Evolutionary conservation across 2,888 invertebrate genomes (phyloP).

Genomic region (Mycalesis mineus): DNA sequence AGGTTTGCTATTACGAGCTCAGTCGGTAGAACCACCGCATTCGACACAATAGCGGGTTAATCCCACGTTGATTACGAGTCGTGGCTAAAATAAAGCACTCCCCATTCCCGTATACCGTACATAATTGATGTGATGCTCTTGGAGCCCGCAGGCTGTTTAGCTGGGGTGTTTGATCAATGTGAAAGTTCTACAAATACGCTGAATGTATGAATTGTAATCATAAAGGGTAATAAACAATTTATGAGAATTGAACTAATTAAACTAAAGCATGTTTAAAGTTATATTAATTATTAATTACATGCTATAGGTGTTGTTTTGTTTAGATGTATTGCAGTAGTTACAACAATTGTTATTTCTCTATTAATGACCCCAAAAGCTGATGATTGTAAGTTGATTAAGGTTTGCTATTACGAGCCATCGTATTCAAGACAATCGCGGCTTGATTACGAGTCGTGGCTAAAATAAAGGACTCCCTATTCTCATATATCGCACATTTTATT

Average conservation of each 20-base stretch:
- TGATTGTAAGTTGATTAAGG: neutral
- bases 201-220: too few species aligned
- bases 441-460: slow-evolving; percentile 31
- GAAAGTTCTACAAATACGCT: too few species aligned
- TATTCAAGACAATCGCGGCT: slow-evolving; percentile 11
- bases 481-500: slow-evolving; percentile 46
- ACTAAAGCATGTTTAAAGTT: too few species aligned
- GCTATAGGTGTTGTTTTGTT: too few species aligned
- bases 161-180: neutral
- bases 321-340: too few species aligned
- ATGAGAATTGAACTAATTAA: too few species aligned
- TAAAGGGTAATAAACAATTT: too few species aligned
- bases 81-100: slow-evolving; percentile 42
- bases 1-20: neutral
- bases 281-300: too few species aligned
- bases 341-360: too few species aligned
- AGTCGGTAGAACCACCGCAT: neutral
- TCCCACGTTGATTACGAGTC: slow-evolving; percentile 21
- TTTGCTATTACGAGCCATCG: neutral
- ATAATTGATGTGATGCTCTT: slow-evolving; percentile 45
- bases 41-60: slow-evolving; percentile 15
- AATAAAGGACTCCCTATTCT: slow-evolving; percentile 42
- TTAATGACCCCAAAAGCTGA: neutral
- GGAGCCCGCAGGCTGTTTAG: neutral
- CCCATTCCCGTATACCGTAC: slow-evolving; percentile 38